phyloP scores from a whole-genome alignment of 2,113 vertebrate species.

The Struthidea cinerea region DNA sequence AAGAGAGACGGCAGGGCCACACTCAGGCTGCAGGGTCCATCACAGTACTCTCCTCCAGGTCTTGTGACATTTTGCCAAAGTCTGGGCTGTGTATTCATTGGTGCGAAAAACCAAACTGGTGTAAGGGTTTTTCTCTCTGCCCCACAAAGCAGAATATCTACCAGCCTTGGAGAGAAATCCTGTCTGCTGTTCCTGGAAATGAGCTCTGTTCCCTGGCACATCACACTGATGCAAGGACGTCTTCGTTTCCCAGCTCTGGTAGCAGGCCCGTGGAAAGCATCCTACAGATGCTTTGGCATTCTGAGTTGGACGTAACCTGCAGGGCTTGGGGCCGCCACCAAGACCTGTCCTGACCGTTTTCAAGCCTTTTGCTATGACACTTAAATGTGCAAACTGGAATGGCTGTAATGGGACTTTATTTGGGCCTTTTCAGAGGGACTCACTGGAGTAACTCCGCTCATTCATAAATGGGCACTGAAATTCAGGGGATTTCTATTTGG shows the following conservation, averaged over 20 bases:
- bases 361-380: neutral
- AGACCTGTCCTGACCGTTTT: neutral
- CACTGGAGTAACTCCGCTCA: neutral
- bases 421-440: neutral
- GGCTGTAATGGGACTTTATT: neutral
- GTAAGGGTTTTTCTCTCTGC: neutral
- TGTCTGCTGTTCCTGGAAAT: neutral
- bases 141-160: neutral
- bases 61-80: neutral
- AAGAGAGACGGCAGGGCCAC: neutral
- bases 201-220: neutral
- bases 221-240: neutral
- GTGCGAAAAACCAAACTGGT: neutral
- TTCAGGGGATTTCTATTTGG: neutral
- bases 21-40: neutral
- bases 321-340: neutral
- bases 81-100: neutral
- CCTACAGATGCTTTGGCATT: neutral
- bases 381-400: neutral
- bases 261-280: neutral
- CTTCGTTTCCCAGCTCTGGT: fast-evolving
- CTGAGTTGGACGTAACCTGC: neutral
- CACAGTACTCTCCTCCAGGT: neutral
- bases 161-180: neutral
- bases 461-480: neutral